These are phyloP conservation scores for Hyperoplus immaculatus DNA, from an alignment of 2,797 vertebrate species.

Conservation along the genomic window DNA sequence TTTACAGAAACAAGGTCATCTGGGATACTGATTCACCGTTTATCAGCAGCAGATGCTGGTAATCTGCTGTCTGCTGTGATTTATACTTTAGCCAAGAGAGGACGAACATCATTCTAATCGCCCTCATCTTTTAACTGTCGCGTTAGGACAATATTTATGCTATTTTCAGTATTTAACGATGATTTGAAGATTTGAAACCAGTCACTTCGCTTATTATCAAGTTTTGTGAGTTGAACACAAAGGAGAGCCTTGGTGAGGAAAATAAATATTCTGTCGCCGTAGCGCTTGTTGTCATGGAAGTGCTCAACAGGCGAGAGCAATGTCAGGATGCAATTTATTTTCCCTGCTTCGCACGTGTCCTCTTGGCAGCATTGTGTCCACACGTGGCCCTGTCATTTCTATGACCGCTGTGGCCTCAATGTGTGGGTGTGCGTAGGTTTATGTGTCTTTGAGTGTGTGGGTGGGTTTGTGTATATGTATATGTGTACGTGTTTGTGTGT, in stretches of 20 bases:
- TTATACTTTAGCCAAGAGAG: conserved; percentile 18
- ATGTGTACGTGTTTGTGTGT: too few relatives aligned
- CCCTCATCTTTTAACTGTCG: conserved; percentile 5
- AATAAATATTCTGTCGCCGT: conserved; percentile 19
- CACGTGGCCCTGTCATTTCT: conserved; percentile 44
- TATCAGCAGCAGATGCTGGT: conserved; percentile 17
- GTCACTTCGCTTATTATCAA: neutral
- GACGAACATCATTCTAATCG: conserved; percentile 35
- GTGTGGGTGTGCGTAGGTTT: too few relatives aligned
- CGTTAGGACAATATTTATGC: conserved; percentile 35
- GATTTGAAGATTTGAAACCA: conserved; percentile 13
- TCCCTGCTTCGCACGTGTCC: conserved; percentile 40
- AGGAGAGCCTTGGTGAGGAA: neutral
- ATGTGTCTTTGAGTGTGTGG: neutral
- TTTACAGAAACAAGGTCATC: neutral
- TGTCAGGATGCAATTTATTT: conserved; percentile 25
- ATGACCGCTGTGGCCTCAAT: conserved; percentile 5
- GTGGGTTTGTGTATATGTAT: neutral
- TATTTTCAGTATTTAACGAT: conserved; percentile 11
- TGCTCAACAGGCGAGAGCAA: neutral
- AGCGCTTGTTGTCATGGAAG: conserved; percentile 20
- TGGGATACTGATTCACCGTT: conserved; percentile 21
- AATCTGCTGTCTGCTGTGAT: conserved; percentile 18
- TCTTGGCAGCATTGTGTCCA: neutral
- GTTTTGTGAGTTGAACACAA: neutral